Evolutionary conservation across 1,140 invertebrate species (phyloP).

Genomic region (Magallana angulata): DNA sequence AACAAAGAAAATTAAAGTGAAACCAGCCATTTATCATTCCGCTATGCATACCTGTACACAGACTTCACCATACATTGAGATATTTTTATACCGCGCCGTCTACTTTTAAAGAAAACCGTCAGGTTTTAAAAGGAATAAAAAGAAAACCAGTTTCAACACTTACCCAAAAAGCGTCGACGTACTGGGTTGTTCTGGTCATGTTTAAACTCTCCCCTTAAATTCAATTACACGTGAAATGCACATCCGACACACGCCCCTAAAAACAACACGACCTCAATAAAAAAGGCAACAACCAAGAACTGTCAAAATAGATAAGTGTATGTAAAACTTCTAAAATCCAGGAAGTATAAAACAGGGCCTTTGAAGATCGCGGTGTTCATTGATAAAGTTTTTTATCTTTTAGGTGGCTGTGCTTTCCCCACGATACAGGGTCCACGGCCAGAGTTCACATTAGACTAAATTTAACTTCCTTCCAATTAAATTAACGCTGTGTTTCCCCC

Average conservation of each 20-base stretch:
- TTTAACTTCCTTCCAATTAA: neutral
- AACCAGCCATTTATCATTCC: neutral
- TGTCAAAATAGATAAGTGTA: neutral
- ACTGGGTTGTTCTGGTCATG: neutral
- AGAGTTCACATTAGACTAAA: neutral
- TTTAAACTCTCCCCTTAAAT: neutral
- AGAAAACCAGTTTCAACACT: neutral
- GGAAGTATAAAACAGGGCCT: neutral
- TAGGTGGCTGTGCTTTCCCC: neutral
- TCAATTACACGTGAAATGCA: neutral
- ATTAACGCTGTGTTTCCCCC: neutral
- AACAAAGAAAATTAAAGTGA: neutral
- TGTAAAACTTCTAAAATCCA: neutral
- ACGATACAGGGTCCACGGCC: neutral
- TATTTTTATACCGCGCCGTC: too few relatives aligned
- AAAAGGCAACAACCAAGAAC: neutral
- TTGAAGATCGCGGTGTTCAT: neutral
- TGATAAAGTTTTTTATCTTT: neutral
- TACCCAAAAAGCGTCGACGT: slow-evolving; percentile 12
- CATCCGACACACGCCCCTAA: neutral
- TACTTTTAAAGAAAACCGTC: neutral
- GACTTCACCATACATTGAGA: too few relatives aligned
- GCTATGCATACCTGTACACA: neutral
- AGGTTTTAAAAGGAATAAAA: neutral
- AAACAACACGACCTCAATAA: neutral